A percentile compares a stretch with the other conserved stretches of the same genome.
These are phyloP conservation scores for Spea hammondii DNA, from an alignment of 2,797 vertebrate species.

Conservation along the genomic window DNA sequence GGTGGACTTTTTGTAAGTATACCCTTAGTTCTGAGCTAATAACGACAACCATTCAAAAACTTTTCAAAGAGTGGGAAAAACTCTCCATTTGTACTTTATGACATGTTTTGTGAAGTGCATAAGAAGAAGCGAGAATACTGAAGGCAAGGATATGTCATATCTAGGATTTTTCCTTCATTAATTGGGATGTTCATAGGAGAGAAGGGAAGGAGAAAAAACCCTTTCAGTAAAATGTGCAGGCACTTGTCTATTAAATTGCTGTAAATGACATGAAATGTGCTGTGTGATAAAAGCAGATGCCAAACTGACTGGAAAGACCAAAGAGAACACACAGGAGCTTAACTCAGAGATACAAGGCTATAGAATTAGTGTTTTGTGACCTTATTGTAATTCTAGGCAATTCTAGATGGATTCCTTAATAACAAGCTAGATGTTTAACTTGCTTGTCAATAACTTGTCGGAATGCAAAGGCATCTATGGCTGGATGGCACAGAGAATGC, in stretches of 20 bases:
- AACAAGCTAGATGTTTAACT: too few species aligned
- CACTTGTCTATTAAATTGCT: constrained; percentile 46
- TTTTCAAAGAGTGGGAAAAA: constrained; percentile 36
- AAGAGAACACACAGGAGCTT: constrained; percentile 39
- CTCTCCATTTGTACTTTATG: constrained; percentile 32
- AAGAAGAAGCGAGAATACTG: constrained; percentile 37
- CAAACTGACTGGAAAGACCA: constrained; percentile 47
- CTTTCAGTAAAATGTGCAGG: constrained; percentile 44
- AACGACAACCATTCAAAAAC: constrained; percentile 28
- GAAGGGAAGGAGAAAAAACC: constrained; percentile 13
- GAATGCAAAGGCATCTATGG: too few species aligned
- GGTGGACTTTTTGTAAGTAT: constrained; percentile 19
- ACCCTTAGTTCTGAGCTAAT: constrained; percentile 14
- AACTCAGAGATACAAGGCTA: constrained; percentile 38
- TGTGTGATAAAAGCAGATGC: constrained; percentile 37
- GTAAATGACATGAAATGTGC: constrained; percentile 30
- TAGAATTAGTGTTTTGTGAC: constrained; percentile 32
- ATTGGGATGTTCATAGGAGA: constrained; percentile 33
- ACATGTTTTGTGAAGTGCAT: constrained; percentile 31
- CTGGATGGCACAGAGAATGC: too few species aligned
- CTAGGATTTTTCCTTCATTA: constrained; percentile 43
- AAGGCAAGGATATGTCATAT: constrained; percentile 34
- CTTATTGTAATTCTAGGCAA: not conserved
- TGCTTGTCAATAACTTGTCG: too few species aligned
- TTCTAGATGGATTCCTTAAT: too few species aligned